Evolutionary conservation across 1,140 invertebrate genomes (phyloP), one percentile per base, ranked within the genome.

Genomic region (Branchinecta lindahli): DNA sequence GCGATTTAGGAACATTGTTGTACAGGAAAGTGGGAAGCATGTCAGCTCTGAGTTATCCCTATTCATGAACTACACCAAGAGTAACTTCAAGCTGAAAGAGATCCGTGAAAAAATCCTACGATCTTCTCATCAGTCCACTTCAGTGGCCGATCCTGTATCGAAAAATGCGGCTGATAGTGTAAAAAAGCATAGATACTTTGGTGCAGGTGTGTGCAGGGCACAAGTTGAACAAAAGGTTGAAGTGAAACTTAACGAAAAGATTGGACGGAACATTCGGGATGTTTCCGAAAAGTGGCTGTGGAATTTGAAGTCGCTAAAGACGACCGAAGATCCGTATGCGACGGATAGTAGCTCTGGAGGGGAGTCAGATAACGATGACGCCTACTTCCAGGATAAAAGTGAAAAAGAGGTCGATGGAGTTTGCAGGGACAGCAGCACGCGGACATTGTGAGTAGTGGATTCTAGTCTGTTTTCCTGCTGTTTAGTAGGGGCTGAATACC

Each of bases 311-410:
- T 61, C 52, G 18, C 52, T 61, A 15, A 61, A 61, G 18, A 20
- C 52, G 18, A 61, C 52, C 2, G 80, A 93, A 66, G 93, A 96
- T 80, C 94, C 92, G 18, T 93, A 96, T 81, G 92, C 90, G 15
- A 96, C 94, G 15, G 90, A 88, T 18, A 93, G 91, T 68, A 94
- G 91, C 76, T 95, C 92, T 46, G 93, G 92, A 61, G 91, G 90
- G 45, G 93, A 96, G 78, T 94, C 91, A 75, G 90, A 89, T 80
- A 92, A 96, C 81, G 93, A 96, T 79, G 84, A 61, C 18, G 52
- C 12, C 18, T 20, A 61, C 12, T 61, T 61, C 18, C 18, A 15
- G 12, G 52, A 61, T 61, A 61, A 61, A 6, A 15, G 52, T 61
- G 52, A 61, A 15, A 61, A 61, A 61, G 52, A 61, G 18, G 52